A percentile compares a stretch with the other conserved stretches of the same genome.
phyloP scores from a whole-genome alignment of 2,113 vertebrate genomes.

The Colistium nudipinnis region DNA sequence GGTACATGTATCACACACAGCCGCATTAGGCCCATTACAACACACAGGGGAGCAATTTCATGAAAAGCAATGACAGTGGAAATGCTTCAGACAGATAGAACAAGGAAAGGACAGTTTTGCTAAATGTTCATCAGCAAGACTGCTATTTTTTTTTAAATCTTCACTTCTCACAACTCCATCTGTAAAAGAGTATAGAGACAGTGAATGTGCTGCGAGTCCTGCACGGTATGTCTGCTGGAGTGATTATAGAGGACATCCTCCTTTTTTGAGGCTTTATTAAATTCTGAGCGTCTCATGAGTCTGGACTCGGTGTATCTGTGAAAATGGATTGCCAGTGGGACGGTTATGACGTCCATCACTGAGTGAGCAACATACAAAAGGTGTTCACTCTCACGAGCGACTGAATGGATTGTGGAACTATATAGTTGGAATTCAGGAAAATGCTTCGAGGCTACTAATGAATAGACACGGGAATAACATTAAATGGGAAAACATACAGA shows the following conservation, averaged over 20 bases:
- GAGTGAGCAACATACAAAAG: constrained; percentile 32
- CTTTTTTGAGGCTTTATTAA: background rate
- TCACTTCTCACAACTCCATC: background rate
- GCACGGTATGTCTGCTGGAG: background rate
- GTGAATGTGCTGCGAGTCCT: background rate
- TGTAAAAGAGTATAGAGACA: background rate
- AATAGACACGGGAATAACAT: background rate
- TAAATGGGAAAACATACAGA: too few species aligned
- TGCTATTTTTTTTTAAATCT: background rate
- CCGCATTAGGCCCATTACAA: too few species aligned
- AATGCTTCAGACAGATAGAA: background rate
- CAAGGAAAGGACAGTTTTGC: background rate
- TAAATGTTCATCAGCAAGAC: background rate
- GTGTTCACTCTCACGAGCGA: constrained; percentile 43
- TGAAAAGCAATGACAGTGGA: too few species aligned
- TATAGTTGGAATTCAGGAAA: constrained; percentile 8
- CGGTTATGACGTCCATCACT: constrained; percentile 65
- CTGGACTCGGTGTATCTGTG: constrained; percentile 1
- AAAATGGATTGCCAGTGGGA: constrained; percentile 26
- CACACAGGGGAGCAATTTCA: too few species aligned
- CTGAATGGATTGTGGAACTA: constrained; percentile 14
- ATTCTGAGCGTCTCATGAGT: constrained; percentile 9
- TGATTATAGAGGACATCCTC: background rate
- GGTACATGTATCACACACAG: too few species aligned
- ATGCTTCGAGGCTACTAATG: background rate